These are phyloP conservation scores for Sisor rabdophorus DNA, from an alignment of 2,113 vertebrate species.

Conservation along the genomic window DNA sequence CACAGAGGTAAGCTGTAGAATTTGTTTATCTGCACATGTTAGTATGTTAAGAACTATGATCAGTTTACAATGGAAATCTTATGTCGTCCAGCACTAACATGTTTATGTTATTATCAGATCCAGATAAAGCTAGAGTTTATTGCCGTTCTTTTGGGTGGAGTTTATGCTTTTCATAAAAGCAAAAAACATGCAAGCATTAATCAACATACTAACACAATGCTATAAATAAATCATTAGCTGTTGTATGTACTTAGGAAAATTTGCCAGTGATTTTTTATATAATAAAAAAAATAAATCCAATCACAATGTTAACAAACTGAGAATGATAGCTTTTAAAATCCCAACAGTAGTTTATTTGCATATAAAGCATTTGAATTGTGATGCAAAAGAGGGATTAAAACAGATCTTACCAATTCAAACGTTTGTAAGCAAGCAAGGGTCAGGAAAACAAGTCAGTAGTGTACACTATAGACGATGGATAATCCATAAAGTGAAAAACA, in stretches of 20 bases:
- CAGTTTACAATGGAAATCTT: too few relatives aligned
- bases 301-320: neutral
- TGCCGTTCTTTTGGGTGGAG: neutral
- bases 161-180: neutral
- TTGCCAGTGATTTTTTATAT: neutral
- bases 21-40: too few relatives aligned
- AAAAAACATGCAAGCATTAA: neutral
- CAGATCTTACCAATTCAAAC: neutral
- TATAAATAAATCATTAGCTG: neutral
- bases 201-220: neutral
- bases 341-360: neutral
- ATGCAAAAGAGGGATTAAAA: neutral
- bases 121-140: neutral
- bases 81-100: too few relatives aligned
- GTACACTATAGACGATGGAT: neutral
- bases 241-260: neutral
- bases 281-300: constrained; percentile 16
- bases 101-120: too few relatives aligned
- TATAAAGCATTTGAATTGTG: neutral
- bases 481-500: neutral
- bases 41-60: too few relatives aligned
- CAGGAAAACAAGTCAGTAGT: neutral
- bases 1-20: too few relatives aligned
- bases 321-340: neutral
- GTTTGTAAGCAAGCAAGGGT: neutral